Evolutionary conservation across 2,888 invertebrate species (phyloP), one percentile per base, ranked within the genome.

Genomic region (Nyleta sp.): DNA sequence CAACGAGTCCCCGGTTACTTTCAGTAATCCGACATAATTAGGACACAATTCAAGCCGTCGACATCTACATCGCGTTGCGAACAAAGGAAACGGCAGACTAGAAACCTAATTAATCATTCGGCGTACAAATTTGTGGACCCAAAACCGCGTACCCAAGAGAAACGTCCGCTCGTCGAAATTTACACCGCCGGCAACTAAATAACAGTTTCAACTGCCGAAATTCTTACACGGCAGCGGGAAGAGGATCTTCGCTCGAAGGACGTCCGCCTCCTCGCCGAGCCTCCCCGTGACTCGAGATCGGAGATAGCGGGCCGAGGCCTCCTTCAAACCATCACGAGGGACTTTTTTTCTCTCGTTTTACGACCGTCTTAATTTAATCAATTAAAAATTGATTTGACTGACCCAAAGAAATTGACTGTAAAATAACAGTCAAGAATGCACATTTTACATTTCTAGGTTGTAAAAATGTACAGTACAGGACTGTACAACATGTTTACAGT

Each of bases 191-290:
- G 46, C 33, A 74, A 67, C 71, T 64, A 75, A 65, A 72, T 62
- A 62, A 71, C 71, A 64, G 57, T 75, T 55, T 52, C 60, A 77
- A 77, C 65, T 71, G 78, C 73, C 81, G 71, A 81, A 81, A 81
- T 76, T 79, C 71, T 81, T 79, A 74, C 65, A 76, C 74, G 77
- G 73, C 81, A 74, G 77, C 73, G 77, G 74, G 68, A 81, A 79
- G 79, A 81, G 81, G 81, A 81, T 79, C 81, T 81, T 52, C 80
- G 80, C 78, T 81, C 74, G 81, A 81, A 79, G 79, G 77, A 79
- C 77, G 73, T 71, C 76, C 78, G 78, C 80, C 62, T 73, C 73
- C 70, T 73, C 64, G 57, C 35, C 71, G 65, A 77, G 40, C 57
- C 71, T 77, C 78, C 72, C 72, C 48, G 35, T 65, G 78, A 74